Evolutionary conservation across 2,113 vertebrate genomes (phyloP), one percentile per base, ranked within the genome.

Genomic region (Pelobates fuscus): DNA sequence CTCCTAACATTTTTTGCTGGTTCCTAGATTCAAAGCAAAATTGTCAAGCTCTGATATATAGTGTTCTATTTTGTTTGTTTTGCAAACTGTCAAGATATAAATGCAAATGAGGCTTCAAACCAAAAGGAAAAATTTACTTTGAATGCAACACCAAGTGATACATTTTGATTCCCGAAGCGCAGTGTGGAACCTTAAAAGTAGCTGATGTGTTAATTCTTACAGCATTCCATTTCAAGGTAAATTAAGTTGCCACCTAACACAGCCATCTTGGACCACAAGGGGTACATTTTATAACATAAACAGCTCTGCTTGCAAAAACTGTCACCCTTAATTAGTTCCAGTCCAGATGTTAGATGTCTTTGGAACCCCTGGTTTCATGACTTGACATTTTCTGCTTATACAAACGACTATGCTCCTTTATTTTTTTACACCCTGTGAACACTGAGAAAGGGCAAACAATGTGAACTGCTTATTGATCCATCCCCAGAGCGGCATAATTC

Each of bases 231-330:
- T 61, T 71, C 69, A 71, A 71, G 69, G 69, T 60, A 71, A 43
- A 70, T 41, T 70, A n/a, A 71, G 57, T 61, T 71, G 27, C 57
- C 69, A 61, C 69, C 69, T 71, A 71, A 18, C 59, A 60, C n/a
- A 60, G 17, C 57, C 37, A 32, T 8, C 43, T 37, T 43, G 20
- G 27, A 15, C 57, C 69, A 29, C 57, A 61, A 71, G 57, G 30
- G 69, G 57, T 59, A 23, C 57, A 61, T 49, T 49, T 25, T 17
- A 41, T 43, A 17, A 43, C 26, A 15, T 29, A 60, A 71, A 71
- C 23, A 29, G 37, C 37, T 5, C 23, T 37, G 67, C n/a, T 20
- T 70, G 29, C 41, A 8, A 26, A 70, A 59, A n/a, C 21, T 14
- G 21, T 25, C 41, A 21, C 57, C n/a, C 23, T 10, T 49, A 61